Percentiles rank a stretch among this genome's conserved stretches.
These are phyloP conservation scores for Papilio helenus DNA, from an alignment of 1,140 invertebrate species.

Conservation along the genomic window DNA sequence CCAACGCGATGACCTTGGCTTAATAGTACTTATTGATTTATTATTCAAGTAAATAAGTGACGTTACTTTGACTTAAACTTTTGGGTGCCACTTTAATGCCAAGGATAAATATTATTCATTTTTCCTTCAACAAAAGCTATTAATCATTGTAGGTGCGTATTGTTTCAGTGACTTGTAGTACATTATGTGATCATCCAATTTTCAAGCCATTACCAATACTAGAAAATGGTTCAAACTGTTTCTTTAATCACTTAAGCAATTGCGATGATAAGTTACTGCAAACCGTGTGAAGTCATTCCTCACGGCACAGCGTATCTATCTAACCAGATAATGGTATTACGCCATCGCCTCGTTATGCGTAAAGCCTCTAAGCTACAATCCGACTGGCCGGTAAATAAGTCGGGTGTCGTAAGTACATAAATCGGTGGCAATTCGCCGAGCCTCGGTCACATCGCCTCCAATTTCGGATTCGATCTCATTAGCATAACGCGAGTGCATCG, in stretches of 20 bases:
- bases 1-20: conserved; percentile 40
- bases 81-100: conserved; percentile 32
- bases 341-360: conserved; percentile 30
- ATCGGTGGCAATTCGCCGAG: conserved; percentile 50
- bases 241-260: conserved; percentile 28
- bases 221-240: neutral
- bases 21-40: conserved; percentile 45
- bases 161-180: neutral
- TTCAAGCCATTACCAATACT: neutral
- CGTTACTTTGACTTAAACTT: conserved; percentile 31
- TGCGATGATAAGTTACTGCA: neutral
- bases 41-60: conserved; percentile 36
- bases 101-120: conserved; percentile 19
- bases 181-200: too few species aligned
- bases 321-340: conserved; percentile 25
- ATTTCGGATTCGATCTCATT: conserved; percentile 78
- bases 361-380: conserved; percentile 33
- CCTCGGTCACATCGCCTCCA: conserved; percentile 69
- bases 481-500: conserved; percentile 72
- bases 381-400: conserved; percentile 2
- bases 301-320: neutral
- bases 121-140: neutral
- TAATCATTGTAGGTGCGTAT: neutral
- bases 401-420: conserved; percentile 46
- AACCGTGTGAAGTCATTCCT: conserved; percentile 17